Percentiles rank a stretch among this genome's conserved stretches.
These are phyloP conservation scores for Antrozous pallidus DNA, from an alignment of 2,797 vertebrate genomes.

Conservation along the genomic window DNA sequence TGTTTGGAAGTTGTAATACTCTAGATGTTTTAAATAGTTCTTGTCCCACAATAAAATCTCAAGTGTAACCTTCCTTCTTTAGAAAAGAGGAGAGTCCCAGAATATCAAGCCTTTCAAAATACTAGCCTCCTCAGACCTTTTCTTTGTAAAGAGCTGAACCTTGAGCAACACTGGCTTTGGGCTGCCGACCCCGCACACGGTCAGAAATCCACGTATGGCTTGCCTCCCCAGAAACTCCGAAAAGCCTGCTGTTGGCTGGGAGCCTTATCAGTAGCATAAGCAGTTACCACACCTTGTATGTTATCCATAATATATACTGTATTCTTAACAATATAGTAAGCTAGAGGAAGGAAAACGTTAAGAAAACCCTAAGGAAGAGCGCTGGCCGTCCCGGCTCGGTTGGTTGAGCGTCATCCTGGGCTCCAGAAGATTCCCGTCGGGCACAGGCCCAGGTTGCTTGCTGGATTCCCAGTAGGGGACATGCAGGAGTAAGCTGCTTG, in stretches of 20 bases:
- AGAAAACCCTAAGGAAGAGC: background rate
- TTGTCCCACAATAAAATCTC: constrained; percentile 23
- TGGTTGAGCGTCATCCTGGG: too few species aligned
- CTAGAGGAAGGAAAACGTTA: background rate
- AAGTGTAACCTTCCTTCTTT: background rate
- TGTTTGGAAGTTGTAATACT: constrained; percentile 60
- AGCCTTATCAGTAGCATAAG: background rate
- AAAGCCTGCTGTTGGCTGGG: background rate
- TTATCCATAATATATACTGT: background rate
- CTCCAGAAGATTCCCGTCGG: too few species aligned
- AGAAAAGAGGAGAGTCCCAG: background rate
- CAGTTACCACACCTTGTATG: background rate
- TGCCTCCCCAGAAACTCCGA: background rate
- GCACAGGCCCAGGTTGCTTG: too few species aligned
- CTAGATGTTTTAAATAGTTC: constrained; percentile 60
- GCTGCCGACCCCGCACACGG: background rate
- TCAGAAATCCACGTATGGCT: background rate
- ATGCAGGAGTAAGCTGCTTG: too few species aligned
- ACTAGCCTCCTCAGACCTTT: background rate
- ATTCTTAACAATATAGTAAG: background rate
- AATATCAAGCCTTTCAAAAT: background rate
- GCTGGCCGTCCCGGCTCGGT: too few species aligned
- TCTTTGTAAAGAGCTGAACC: background rate
- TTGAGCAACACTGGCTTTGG: background rate
- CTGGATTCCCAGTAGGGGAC: too few species aligned